Percentiles rank a stretch among this genome's conserved stretches.
Evolutionary conservation across 2,797 vertebrate genomes (phyloP).

Genomic region (Hyperoplus lanceolatus): DNA sequence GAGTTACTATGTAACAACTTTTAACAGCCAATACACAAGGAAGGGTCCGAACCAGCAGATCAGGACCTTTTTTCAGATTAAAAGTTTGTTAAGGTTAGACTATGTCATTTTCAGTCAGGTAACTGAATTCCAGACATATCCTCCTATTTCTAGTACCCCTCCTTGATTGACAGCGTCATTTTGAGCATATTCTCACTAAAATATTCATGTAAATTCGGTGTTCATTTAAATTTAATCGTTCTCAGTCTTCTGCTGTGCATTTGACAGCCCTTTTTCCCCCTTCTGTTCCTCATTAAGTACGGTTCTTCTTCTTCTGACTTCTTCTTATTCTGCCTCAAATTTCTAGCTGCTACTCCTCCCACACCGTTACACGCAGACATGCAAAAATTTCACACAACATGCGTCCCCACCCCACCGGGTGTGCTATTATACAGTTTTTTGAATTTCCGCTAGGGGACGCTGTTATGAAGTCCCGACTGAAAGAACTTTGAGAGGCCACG

Average conservation of each 20-base stretch:
- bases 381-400: no score
- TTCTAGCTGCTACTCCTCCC: no score
- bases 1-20: background rate
- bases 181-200: slow-evolving; percentile 19
- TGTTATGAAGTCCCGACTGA: no score
- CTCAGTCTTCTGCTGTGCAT: slow-evolving; percentile 25
- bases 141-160: slow-evolving; percentile 18
- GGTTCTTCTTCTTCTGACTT: no score
- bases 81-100: slow-evolving; percentile 2
- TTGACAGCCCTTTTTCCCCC: slow-evolving; percentile 14
- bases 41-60: background rate
- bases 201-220: slow-evolving; percentile 40
- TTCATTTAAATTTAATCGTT: slow-evolving; percentile 59
- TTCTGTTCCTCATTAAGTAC: slow-evolving; percentile 25
- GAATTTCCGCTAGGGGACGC: no score
- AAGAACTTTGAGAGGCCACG: no score
- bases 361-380: no score
- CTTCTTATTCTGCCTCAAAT: no score
- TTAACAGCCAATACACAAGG: background rate
- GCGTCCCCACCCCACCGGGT: no score
- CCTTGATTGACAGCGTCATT: slow-evolving; percentile 39
- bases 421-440: no score
- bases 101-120: slow-evolving; percentile 3
- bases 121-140: slow-evolving; percentile 10
- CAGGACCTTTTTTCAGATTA: background rate